These are phyloP conservation scores for Phthorimaea operculella DNA, from an alignment of 1,140 invertebrate species.

Conservation along the genomic window DNA sequence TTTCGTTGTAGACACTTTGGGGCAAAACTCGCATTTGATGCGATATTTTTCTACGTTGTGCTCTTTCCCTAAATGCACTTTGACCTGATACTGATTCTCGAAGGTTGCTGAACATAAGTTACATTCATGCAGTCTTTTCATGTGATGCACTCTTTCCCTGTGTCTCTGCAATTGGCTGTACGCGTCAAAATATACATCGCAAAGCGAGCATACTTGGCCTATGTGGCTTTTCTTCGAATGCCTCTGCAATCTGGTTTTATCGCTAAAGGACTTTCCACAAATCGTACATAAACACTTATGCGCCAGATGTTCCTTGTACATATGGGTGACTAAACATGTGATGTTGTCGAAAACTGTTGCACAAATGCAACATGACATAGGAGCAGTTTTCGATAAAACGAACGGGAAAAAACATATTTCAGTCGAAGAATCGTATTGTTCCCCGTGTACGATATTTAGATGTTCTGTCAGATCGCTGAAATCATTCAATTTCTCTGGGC, in stretches of 20 bases:
- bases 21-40: conserved; percentile 36
- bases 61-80: conserved; percentile 43
- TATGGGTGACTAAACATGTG: conserved; percentile 29
- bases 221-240: conserved; percentile 33
- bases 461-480: conserved; percentile 31
- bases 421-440: conserved; percentile 23
- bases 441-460: conserved; percentile 23
- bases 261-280: conserved; percentile 36
- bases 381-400: conserved; percentile 18
- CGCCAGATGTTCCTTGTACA: conserved; percentile 34
- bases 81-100: conserved; percentile 30
- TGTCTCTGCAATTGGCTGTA: conserved; percentile 29
- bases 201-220: conserved; percentile 26
- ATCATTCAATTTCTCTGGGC: conserved; percentile 14
- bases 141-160: conserved; percentile 28
- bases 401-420: conserved; percentile 36
- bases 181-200: conserved; percentile 25
- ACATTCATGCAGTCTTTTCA: conserved; percentile 19
- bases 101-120: conserved; percentile 28
- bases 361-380: conserved; percentile 29
- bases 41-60: conserved; percentile 43
- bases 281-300: conserved; percentile 35
- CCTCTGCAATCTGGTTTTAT: conserved; percentile 27
- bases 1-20: conserved; percentile 37
- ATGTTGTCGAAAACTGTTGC: conserved; percentile 31